Base-by-base conservation (phyloP, 2,797 vertebrate genomes). In the Micropoecilia bifurca region DNA sequence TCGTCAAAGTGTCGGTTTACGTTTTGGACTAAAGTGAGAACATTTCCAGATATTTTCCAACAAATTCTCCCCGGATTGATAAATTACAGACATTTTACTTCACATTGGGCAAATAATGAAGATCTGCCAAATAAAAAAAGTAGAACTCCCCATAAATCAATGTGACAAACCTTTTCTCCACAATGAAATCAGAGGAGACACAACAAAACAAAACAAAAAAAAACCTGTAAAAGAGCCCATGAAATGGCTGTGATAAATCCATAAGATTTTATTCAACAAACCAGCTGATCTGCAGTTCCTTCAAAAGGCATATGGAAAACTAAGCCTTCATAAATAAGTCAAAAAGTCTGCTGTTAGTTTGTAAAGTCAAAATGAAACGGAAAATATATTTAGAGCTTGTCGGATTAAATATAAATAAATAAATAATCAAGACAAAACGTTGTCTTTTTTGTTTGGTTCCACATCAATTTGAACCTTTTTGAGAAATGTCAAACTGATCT, bases 221-320 rank as follows among this genome's bases (percentile, higher is more conserved):
- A 46, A 69, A 6, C 20, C 43, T 4, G 7, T n/a, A 71, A 28
- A 71, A 41, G 36, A 63, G 18, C 61, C 59, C 2, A 20, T 68
- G 36, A 68, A 41, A 66, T 39, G 33, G 41, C n/a, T 14, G 57
- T 18, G 55, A 79, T 50, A 82, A 82, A 68, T 78, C 76, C 71
- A 75, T 73, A 47, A 68, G 22, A 48, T 69, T 61, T 80, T 45
- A 73, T 63, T 25, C 61, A 75, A 46, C 69, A 79, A 77, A 76
- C 76, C 75, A 77, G 66, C 33, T 59, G 25, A 12, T 22, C 36
- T 57, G 74, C 25, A n/a, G 46, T 55, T 77, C 20, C 12, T 2
- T 16, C 36, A 30, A 69, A 6, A 13, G 16, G 10, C 39, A 43
- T 41, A 69, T 12, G n/a, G 12, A 28, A 45, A 45, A 28, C 13